Base-by-base conservation (phyloP, 2,113 vertebrate genomes). In the Bubo scandiacus region DNA sequence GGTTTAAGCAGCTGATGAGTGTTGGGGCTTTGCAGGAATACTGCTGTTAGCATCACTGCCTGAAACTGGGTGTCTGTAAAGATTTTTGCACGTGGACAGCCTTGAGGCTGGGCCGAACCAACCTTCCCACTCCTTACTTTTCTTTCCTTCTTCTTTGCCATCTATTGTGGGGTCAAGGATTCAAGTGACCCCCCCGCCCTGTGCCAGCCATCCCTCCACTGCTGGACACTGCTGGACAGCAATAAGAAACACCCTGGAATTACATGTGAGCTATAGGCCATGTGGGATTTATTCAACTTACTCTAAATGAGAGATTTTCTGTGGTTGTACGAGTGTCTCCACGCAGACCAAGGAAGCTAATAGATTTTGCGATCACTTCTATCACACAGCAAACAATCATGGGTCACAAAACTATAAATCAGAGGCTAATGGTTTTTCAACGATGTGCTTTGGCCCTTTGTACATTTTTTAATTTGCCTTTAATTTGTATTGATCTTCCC, bases 401-500 rank as follows among this genome's bases (percentile, higher is more conserved):
- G 27, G 32, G 55, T 81, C 91, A 75, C 71, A 68, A 83, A 95
- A 95, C 78, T 63, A 82, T 92, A 97, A 95, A 97, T 95, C 86
- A 90, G 57, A 79, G 75, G 77, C 71, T 96, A 96, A 98, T 96
- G 88, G 96, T 96, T 98, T 98, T 98, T 96, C 96, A 97, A 96
- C 88, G 61, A 87, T 63, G 88, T 38, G 57, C 96, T 95, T 97
- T n/a, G 55, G 63, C 72, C 92, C 93, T 96, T 49, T 47, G 73
- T n/a, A 72, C 58, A 82, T 92, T 96, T 98, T 98, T 98, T 98
- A 96, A 98, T 99, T 99, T 98, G 97, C 98, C 98, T 99, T 99
- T 99, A 99, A 99, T 99, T 98, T 99, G 97, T 98, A 98, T 98
- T 95, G 98, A 98, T 99, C 97, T 73, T 94, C 95, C 86, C 65